Percentiles rank a stretch among this genome's conserved stretches.
Evolutionary conservation across 2,888 invertebrate genomes (phyloP).

Genomic region (Lepidocyrtoides sp.): DNA sequence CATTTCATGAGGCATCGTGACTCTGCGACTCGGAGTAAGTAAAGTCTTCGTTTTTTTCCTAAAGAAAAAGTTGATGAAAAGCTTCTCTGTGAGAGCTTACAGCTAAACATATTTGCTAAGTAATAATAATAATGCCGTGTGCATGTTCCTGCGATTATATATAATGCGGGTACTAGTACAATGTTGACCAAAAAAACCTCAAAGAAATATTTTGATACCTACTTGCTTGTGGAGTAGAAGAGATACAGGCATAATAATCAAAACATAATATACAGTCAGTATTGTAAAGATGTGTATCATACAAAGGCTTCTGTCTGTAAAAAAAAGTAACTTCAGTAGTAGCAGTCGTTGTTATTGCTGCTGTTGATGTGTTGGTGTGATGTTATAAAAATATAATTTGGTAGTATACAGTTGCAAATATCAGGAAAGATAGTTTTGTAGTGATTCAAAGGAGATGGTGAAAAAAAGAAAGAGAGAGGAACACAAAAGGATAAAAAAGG

Average conservation of each 20-base stretch:
- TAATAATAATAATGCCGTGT: background rate
- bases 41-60: background rate
- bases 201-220: conserved; percentile 47
- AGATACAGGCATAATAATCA: conserved; percentile 9
- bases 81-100: too few relatives aligned
- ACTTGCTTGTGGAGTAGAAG: too few relatives aligned
- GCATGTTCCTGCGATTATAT: background rate
- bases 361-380: conserved; percentile 43
- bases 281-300: background rate
- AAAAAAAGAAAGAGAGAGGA: background rate
- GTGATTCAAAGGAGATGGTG: background rate
- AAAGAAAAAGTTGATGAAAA: background rate
- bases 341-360: background rate
- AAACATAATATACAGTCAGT: background rate
- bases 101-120: background rate
- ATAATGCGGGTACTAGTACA: background rate
- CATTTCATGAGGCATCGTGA: conserved; percentile 3
- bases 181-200: conserved; percentile 45
- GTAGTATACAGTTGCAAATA: conserved; percentile 21
- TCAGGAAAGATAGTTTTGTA: conserved; percentile 23
- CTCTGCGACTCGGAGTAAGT: background rate
- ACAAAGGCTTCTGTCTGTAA: background rate
- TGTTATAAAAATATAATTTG: conserved; percentile 36
- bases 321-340: background rate
- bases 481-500: conserved; percentile 33